Base-by-base conservation (phyloP, 2,888 invertebrate genomes). In the Hecatera dysodea region DNA sequence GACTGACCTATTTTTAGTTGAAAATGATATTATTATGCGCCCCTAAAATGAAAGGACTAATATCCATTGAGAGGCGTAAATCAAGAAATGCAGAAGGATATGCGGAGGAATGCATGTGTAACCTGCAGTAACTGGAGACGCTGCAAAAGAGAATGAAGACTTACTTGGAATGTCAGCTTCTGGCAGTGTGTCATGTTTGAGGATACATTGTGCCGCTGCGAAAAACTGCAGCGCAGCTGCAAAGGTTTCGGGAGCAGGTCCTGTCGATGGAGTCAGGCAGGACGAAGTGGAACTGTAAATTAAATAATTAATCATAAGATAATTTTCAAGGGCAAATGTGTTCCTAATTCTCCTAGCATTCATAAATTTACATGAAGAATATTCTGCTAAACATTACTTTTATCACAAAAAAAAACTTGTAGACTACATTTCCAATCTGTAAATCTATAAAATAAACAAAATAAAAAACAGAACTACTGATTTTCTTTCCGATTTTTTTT, bases 211-310 rank as follows among this genome's bases (percentile, higher is more conserved):
- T 6, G 27, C 42, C 3, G 39, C 63, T n/a, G 27, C 56, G 17
- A 56, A 53, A 4, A 36, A 63, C 63, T 63, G 53, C 17, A 63
- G 36, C 4, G 55, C 63, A 36, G 63, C 63, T 39, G 53, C 9
- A n/a, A 63, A 63, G 0, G 15, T 39, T 15, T n/a, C 15, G 24
- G 36, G 15, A 36, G 53, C 33, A 36, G 36, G 15, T 11, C 53
- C 55, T 17, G 55, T 64, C 17, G 56, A 39, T 39, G 39, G 17
- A 27, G 39, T 39, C 39, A 56, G n/a, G 39, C 63, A 55, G 1
- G 17, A 39, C 6, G 17, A 53, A 15, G n/a, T 24, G 24, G 9
- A 27, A 55, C 63, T 55, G n/a, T n/a, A 12, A 2, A 33, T 29
- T 12, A 33, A n/a, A n/a, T 15, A n/a, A 33, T 6, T n/a, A 5